phyloP scores from a whole-genome alignment of 2,797 vertebrate genomes.

The Pseudochaenichthys georgianus region DNA sequence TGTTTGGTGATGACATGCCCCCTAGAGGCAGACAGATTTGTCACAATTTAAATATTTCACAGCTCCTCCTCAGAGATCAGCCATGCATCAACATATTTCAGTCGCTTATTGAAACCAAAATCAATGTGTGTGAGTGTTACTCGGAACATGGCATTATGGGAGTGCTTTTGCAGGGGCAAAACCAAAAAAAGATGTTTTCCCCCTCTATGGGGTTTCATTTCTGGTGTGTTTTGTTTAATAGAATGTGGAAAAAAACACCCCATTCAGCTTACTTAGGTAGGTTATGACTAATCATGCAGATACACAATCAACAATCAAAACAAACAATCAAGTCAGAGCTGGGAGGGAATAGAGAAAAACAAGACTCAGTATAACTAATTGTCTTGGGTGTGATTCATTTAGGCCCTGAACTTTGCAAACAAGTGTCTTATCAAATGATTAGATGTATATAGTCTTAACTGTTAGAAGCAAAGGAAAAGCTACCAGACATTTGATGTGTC shows the following conservation, averaged over 20 bases:
- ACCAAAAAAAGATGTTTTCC: not conserved
- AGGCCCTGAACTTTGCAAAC: slow-evolving; percentile 18
- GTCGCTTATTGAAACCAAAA: slow-evolving; percentile 43
- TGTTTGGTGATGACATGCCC: slow-evolving; percentile 44
- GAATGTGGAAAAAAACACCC: not conserved
- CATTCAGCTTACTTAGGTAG: not conserved
- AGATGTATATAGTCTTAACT: not conserved
- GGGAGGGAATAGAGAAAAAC: slow-evolving; percentile 9
- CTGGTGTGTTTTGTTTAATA: slow-evolving; percentile 10
- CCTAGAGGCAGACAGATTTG: slow-evolving; percentile 49
- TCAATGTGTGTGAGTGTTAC: slow-evolving; percentile 53
- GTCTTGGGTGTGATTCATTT: slow-evolving; percentile 2
- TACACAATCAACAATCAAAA: not conserved
- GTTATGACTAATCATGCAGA: slow-evolving; percentile 19
- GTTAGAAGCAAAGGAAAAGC: not conserved
- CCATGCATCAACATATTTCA: slow-evolving; percentile 39
- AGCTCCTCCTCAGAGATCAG: slow-evolving; percentile 12
- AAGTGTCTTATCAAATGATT: slow-evolving; percentile 13
- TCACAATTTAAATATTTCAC: slow-evolving; percentile 45
- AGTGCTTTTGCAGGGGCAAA: slow-evolving; percentile 27
- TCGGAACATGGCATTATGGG: slow-evolving; percentile 41
- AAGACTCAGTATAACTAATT: slow-evolving; percentile 20
- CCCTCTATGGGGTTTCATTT: not conserved
- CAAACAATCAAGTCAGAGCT: slow-evolving; percentile 13
- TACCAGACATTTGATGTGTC: not conserved